Percentiles rank a stretch among this genome's conserved stretches.
Evolutionary conservation across 2,113 vertebrate species (phyloP).

Genomic region (Solenodon paradoxus): DNA sequence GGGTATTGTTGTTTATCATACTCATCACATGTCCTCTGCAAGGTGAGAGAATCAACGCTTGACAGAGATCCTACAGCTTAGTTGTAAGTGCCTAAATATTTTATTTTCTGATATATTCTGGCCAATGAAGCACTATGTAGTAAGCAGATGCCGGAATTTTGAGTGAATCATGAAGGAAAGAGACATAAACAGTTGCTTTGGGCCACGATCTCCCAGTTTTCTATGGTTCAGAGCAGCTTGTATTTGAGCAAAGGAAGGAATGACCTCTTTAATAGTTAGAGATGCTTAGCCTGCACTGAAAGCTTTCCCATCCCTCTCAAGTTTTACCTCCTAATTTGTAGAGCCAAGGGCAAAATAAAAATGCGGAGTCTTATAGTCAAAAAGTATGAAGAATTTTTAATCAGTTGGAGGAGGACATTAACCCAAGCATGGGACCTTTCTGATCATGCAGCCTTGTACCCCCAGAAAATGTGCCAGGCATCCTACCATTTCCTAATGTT

Average conservation of each 20-base stretch:
- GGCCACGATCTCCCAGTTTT: neutral
- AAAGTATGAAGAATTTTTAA: neutral
- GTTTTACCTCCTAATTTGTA: neutral
- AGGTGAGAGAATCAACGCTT: neutral
- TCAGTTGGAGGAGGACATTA: neutral
- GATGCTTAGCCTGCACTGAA: too few relatives aligned
- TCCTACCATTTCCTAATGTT: too few relatives aligned
- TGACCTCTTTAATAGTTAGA: neutral
- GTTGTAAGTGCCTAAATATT: neutral
- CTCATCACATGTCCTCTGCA: neutral
- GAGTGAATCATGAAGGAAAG: neutral
- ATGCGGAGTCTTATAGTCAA: neutral
- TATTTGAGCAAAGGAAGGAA: neutral
- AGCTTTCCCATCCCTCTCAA: neutral
- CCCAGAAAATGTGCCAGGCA: neutral
- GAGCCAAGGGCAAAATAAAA: neutral
- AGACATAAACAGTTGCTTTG: neutral
- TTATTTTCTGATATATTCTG: neutral
- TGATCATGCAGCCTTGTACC: fast-evolving
- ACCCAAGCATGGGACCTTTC: neutral
- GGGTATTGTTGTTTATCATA: constrained; percentile 37
- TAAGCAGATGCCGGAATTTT: neutral
- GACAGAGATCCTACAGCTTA: neutral
- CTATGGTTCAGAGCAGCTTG: neutral
- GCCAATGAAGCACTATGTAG: neutral